A percentile compares a stretch with the other conserved stretches of the same genome.
These are phyloP conservation scores for Paradoxurus hermaphroditus DNA, from an alignment of 2,113 vertebrate species.

Conservation along the genomic window DNA sequence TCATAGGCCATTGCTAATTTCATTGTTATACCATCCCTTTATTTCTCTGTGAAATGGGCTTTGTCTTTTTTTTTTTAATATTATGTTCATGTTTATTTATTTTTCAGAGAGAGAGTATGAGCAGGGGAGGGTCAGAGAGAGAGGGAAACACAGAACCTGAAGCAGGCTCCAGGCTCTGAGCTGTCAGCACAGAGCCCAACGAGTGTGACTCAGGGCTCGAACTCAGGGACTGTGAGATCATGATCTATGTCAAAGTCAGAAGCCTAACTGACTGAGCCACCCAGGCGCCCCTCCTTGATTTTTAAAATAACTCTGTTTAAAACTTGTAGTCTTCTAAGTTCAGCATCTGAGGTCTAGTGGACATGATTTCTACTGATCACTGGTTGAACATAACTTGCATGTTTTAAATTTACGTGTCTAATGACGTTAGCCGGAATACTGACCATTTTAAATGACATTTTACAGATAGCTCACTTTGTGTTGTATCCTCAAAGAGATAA, in stretches of 20 bases:
- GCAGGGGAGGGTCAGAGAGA: too few relatives aligned
- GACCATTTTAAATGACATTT: neutral
- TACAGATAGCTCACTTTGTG: neutral
- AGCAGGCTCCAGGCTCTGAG: too few relatives aligned
- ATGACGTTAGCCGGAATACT: neutral
- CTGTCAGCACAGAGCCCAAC: too few relatives aligned
- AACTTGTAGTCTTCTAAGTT: neutral
- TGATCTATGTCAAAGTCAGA: too few relatives aligned
- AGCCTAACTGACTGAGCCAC: too few relatives aligned
- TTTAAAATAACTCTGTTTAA: neutral
- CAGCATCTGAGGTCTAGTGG: neutral
- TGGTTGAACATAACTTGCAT: neutral
- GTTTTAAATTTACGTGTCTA: neutral
- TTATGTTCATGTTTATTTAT: too few relatives aligned
- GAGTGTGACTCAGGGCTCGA: too few relatives aligned
- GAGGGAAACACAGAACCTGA: too few relatives aligned
- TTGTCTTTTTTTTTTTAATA: too few relatives aligned
- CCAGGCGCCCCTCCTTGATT: neutral
- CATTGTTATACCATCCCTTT: neutral
- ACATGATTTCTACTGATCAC: neutral
- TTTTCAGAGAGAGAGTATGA: too few relatives aligned
- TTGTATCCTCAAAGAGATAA: neutral
- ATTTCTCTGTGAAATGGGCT: neutral
- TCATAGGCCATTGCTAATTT: neutral
- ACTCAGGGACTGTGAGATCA: too few relatives aligned